These are phyloP conservation scores for Gila robusta DNA, from an alignment of 2,797 vertebrate species.

Conservation along the genomic window DNA sequence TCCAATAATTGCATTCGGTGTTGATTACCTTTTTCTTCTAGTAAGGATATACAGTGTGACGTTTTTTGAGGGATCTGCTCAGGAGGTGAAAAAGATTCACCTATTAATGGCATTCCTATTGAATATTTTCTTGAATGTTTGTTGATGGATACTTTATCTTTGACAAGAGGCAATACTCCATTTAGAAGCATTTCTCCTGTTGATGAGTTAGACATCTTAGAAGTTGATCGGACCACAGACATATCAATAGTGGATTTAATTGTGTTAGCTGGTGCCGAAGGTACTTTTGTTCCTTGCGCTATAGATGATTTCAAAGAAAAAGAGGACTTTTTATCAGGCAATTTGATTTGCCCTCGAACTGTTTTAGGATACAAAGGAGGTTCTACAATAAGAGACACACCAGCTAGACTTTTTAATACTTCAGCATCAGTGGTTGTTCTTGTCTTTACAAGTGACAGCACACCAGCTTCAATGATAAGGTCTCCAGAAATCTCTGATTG, in stretches of 20 bases:
- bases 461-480: conserved; percentile 52
- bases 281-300: conserved; percentile 35
- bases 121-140: conserved; percentile 52
- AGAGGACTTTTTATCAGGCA: conserved; percentile 14
- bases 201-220: conserved; percentile 33
- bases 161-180: conserved; percentile 69
- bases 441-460: conserved; percentile 69
- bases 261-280: conserved; percentile 74
- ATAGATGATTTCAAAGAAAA: conserved; percentile 15
- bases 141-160: conserved; percentile 53
- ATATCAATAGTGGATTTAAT: conserved; percentile 75
- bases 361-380: conserved; percentile 36
- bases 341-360: conserved; percentile 2
- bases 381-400: conserved; percentile 74
- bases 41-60: not conserved
- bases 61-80: conserved; percentile 48
- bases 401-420: conserved; percentile 62
- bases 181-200: conserved; percentile 51
- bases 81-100: conserved; percentile 56
- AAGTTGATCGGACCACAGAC: conserved; percentile 67
- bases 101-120: conserved; percentile 69
- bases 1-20: conserved; percentile 52
- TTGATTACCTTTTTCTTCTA: conserved; percentile 26
- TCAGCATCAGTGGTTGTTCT: conserved; percentile 61
- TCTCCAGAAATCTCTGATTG: conserved; percentile 39